Conservation (phyloP, 2,113 vertebrate genomes). For the Ameiurus melas region DNA sequence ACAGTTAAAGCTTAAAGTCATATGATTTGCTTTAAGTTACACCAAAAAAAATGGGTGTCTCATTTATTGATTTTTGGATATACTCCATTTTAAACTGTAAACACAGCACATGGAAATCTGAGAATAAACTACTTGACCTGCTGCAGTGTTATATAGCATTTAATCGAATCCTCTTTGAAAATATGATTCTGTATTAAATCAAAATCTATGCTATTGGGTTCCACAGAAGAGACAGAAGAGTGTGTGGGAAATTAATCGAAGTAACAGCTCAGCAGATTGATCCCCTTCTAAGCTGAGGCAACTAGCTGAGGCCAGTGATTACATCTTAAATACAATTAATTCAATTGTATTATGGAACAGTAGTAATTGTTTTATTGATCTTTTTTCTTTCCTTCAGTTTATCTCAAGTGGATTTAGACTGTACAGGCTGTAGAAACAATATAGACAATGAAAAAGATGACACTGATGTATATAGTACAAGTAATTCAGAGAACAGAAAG, state of each 20-base stretch:
- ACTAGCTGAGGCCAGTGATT: constrained; percentile 37
- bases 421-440: not conserved
- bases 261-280: constrained; percentile 20
- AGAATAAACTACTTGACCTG: not conserved
- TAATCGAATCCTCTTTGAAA: not conserved
- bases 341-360: not conserved
- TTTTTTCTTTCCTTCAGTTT: not conserved
- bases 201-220: not conserved
- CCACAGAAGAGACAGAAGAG: constrained; percentile 23
- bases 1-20: not conserved
- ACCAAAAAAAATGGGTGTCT: not conserved
- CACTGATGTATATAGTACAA: constrained; percentile 9
- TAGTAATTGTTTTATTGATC: constrained; percentile 27
- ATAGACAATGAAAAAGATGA: not conserved
- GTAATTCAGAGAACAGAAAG: not conserved
- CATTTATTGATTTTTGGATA: not conserved
- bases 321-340: constrained; percentile 22
- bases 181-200: not conserved
- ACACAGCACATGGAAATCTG: not conserved
- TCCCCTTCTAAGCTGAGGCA: constrained; percentile 17
- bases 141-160: not conserved
- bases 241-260: not conserved
- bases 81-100: not conserved
- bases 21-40: not conserved
- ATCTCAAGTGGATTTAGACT: not conserved